Conservation (phyloP, 2,888 invertebrate genomes). For the Cosmia trapezina region DNA sequence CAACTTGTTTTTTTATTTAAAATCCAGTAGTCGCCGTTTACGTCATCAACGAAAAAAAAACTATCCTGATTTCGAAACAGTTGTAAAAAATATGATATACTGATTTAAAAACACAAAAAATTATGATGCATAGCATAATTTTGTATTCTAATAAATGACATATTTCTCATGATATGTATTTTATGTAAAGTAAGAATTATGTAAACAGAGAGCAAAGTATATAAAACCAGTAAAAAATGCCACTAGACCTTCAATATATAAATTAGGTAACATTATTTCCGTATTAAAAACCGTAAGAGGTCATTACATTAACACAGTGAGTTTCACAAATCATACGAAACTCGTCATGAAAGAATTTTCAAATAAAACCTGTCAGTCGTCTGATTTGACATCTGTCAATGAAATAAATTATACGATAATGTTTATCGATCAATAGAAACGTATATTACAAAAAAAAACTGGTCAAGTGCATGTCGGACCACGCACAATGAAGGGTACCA, state of each 20-base stretch:
- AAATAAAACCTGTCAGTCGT: constrained; percentile 31
- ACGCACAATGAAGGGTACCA: too few species aligned
- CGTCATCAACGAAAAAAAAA: constrained; percentile 11
- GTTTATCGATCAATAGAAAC: constrained; percentile 14
- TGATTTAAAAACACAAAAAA: constrained; percentile 28
- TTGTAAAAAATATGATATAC: constrained; percentile 10
- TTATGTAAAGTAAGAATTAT: constrained; percentile 46
- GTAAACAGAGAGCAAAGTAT: constrained; percentile 11
- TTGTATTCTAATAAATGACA: constrained; percentile 28
- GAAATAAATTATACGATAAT: constrained; percentile 21
- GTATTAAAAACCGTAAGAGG: constrained; percentile 21
- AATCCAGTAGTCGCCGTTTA: constrained; percentile 12
- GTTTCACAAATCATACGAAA: constrained; percentile 25
- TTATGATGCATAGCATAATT: constrained; percentile 8
- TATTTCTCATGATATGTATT: constrained; percentile 40
- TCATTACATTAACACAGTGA: constrained; percentile 25
- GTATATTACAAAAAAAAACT: neutral
- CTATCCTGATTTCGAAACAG: neutral
- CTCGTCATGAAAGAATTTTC: constrained; percentile 16
- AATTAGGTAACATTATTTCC: constrained; percentile 43
- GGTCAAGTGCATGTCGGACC: too few species aligned
- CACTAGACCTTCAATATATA: constrained; percentile 50
- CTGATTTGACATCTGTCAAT: constrained; percentile 23
- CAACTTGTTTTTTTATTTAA: neutral
- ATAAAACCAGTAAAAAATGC: constrained; percentile 43